Evolutionary conservation across 2,797 vertebrate species (phyloP).

Genomic region (Sylvia borin): DNA sequence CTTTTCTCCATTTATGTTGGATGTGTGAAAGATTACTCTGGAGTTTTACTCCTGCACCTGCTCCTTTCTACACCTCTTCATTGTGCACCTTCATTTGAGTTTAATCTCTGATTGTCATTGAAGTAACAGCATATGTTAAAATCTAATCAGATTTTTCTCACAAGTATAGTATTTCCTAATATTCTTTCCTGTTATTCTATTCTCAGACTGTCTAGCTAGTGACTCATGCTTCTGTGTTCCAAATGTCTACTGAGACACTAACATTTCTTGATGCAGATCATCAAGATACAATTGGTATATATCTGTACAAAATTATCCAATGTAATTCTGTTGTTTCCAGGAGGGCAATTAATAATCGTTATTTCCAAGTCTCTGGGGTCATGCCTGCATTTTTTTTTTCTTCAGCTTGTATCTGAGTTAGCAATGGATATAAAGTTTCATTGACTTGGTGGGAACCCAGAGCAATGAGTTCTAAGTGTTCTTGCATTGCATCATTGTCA

Average conservation of each 20-base stretch:
- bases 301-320: not conserved
- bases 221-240: not conserved
- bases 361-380: not conserved
- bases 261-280: not conserved
- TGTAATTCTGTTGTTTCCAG: not conserved
- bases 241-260: not conserved
- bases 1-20: not conserved
- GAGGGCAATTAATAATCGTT: not conserved
- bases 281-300: not conserved
- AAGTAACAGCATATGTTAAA: not conserved
- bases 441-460: not conserved
- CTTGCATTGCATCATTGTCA: not conserved
- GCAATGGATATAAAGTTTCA: not conserved
- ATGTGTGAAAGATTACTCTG: not conserved
- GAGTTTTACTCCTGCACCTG: not conserved
- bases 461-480: not conserved
- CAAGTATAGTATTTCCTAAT: not conserved
- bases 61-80: not conserved
- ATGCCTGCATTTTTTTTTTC: not conserved
- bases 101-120: not conserved
- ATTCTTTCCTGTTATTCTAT: not conserved
- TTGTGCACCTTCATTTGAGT: not conserved
- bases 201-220: not conserved
- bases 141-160: not conserved
- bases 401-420: not conserved